Base-by-base conservation (phyloP, 2,797 vertebrate genomes). In the Onychomys arenicola region DNA sequence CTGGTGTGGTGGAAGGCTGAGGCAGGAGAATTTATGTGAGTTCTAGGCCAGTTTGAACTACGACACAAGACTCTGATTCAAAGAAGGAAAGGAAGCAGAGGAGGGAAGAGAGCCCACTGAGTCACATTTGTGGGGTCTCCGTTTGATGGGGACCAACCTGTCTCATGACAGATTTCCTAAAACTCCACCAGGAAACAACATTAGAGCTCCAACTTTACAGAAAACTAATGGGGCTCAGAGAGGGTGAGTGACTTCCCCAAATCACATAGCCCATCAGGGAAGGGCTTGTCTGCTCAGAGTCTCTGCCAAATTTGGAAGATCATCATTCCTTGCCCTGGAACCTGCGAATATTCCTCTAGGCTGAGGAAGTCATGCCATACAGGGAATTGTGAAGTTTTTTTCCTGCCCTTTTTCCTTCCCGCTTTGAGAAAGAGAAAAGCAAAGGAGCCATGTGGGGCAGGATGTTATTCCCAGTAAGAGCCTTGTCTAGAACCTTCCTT, bases 311-410 rank as follows among this genome's bases (percentile, higher is more conserved):
- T 3, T 3, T 52, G 65, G 32, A 75, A 23, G 1, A 6, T 27
- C n/a, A 8, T 0, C 0, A 0, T 2, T 23, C 80, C 52, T 32
- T 65, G 29, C 81, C 5, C 23, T 8, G 25, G 59, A 32, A 32
- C 23, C 83, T 69, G 63, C 37, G 3, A 14, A n/a, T 13, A 7
- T 5, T 25, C 8, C 43, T 46, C 61, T 5, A 49, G 17, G 87
- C 43, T 4, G 27, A 59, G 14, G 49, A 25, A 4, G 63, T 85
- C 43, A 27, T n/a, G 12, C 11, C 46, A 86, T 63, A 34, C 67
- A 25, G 59, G 40, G 9, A 75, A 43, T 5, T 23, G 40, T 75
- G 12, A 3, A n/a, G 13, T 11, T 23, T 37, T 61, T 65, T 37
- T 61, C 29, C 63, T 52, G 63, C 65, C 57, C 37, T 55, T 2